Conservation (phyloP, 2,888 invertebrate species). For the Timandra comae region DNA sequence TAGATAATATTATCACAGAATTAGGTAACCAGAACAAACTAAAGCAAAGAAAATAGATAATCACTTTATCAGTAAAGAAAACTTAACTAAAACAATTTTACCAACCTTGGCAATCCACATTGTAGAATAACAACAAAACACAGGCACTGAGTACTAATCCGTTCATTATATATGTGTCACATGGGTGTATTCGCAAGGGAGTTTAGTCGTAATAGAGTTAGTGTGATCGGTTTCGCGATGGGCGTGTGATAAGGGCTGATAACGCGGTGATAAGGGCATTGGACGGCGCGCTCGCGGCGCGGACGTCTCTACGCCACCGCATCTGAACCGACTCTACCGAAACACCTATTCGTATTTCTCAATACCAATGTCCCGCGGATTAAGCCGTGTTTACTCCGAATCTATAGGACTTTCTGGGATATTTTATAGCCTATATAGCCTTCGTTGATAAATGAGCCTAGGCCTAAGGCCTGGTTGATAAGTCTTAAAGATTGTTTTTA, state of each 20-base stretch:
- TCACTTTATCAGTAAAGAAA: slow-evolving; percentile 16
- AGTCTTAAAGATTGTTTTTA: no score
- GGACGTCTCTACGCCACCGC: slow-evolving; percentile 52
- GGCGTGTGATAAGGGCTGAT: slow-evolving; percentile 66
- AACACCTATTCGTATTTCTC: no score
- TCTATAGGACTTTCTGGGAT: no score
- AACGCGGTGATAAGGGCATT: slow-evolving; percentile 52
- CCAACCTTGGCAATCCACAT: slow-evolving; percentile 59
- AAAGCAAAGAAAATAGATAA: no score
- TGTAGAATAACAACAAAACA: slow-evolving; percentile 39
- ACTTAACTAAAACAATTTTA: slow-evolving; percentile 18
- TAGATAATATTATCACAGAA: no score
- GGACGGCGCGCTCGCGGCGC: slow-evolving; percentile 38
- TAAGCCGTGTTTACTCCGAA: no score
- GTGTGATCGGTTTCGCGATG: slow-evolving; percentile 68
- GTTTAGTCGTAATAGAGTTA: slow-evolving; percentile 30
- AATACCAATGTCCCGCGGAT: no score
- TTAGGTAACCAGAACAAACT: no score
- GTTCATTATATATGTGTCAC: slow-evolving; percentile 50
- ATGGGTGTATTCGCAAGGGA: slow-evolving; percentile 49
- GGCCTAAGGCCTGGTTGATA: no score
- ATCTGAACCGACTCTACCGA: slow-evolving; percentile 56
- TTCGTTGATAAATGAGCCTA: no score
- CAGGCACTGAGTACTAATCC: slow-evolving; percentile 40
- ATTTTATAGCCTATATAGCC: no score